Conservation (phyloP, 1,140 invertebrate species). For the Apis laboriosa region DNA sequence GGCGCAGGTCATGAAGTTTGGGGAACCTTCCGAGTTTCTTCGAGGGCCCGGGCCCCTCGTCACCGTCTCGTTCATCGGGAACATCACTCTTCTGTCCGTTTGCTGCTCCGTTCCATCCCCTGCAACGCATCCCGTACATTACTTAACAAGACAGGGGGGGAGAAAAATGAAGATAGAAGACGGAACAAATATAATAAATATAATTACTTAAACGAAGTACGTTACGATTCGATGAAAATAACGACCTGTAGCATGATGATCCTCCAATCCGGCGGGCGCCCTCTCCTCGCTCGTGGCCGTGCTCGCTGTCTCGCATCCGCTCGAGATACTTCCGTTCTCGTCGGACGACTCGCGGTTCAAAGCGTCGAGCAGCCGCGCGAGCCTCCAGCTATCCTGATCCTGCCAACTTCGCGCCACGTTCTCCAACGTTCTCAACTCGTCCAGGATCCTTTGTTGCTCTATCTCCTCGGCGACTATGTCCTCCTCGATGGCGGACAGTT, state of each 20-base stretch:
- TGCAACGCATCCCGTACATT: conserved; percentile 12
- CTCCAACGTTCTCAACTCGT: conserved; percentile 76
- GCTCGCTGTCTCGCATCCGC: conserved; percentile 89
- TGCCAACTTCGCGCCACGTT: conserved; percentile 77
- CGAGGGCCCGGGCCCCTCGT: conserved; percentile 54
- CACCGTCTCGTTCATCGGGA: conserved; percentile 56
- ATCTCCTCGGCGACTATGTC: conserved; percentile 92
- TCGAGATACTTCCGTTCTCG: conserved; percentile 88
- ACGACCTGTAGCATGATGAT: conserved; percentile 57
- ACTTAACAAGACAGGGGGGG: neutral
- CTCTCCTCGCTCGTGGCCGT: conserved; percentile 82
- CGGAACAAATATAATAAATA: no score
- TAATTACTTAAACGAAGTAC: no score
- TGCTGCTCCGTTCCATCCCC: conserved; percentile 52
- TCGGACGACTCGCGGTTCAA: conserved; percentile 81
- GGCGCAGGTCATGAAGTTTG: conserved; percentile 76
- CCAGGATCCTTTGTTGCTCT: conserved; percentile 79
- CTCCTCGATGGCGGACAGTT: conserved; percentile 96
- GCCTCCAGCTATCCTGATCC: conserved; percentile 76
- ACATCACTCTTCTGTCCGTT: conserved; percentile 59
- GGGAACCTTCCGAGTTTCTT: conserved; percentile 77
- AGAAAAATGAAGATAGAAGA: neutral
- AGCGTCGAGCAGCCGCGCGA: conserved; percentile 77
- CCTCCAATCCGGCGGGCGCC: conserved; percentile 60
- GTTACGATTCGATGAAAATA: neutral